A percentile compares a stretch with the other conserved stretches of the same genome.
Conservation (phyloP, 2,888 invertebrate species). For the Brachyopa scutellaris region DNA sequence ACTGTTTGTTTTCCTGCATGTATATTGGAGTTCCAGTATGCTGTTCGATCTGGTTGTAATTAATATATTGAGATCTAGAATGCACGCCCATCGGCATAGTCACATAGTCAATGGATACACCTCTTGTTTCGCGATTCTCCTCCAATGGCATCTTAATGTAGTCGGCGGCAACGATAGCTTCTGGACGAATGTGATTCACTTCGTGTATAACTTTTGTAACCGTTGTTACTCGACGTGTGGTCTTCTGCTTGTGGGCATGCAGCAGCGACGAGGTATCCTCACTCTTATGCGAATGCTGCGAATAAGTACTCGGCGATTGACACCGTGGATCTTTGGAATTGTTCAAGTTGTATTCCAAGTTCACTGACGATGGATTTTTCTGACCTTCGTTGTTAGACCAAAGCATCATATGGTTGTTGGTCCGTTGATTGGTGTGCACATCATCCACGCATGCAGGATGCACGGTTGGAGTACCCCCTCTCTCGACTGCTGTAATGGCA, state of each 20-base stretch:
- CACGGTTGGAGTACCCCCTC: slow-evolving; percentile 59
- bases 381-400: slow-evolving; percentile 71
- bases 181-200: slow-evolving; percentile 84
- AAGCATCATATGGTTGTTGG: slow-evolving; percentile 71
- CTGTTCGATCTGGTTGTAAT: slow-evolving; percentile 79
- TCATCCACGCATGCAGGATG: slow-evolving; percentile 72
- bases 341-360: slow-evolving; percentile 60
- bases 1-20: slow-evolving; percentile 77
- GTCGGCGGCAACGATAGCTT: slow-evolving; percentile 82
- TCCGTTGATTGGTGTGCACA: slow-evolving; percentile 61
- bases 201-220: slow-evolving; percentile 88
- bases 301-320: slow-evolving; percentile 69
- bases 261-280: slow-evolving; percentile 80
- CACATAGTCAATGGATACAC: slow-evolving; percentile 83
- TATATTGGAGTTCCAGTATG: slow-evolving; percentile 71
- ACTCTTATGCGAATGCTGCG: slow-evolving; percentile 69
- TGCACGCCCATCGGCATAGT: slow-evolving; percentile 82
- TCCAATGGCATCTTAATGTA: slow-evolving; percentile 83
- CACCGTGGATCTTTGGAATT: slow-evolving; percentile 70
- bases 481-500: slow-evolving; percentile 47
- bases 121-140: slow-evolving; percentile 84
- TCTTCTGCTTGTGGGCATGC: slow-evolving; percentile 86
- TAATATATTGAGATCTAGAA: slow-evolving; percentile 81
- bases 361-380: slow-evolving; percentile 70
- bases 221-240: slow-evolving; percentile 87